A percentile compares a stretch with the other conserved stretches of the same genome.
Conservation (phyloP, 2,888 invertebrate genomes). For the Amitus sp. region DNA sequence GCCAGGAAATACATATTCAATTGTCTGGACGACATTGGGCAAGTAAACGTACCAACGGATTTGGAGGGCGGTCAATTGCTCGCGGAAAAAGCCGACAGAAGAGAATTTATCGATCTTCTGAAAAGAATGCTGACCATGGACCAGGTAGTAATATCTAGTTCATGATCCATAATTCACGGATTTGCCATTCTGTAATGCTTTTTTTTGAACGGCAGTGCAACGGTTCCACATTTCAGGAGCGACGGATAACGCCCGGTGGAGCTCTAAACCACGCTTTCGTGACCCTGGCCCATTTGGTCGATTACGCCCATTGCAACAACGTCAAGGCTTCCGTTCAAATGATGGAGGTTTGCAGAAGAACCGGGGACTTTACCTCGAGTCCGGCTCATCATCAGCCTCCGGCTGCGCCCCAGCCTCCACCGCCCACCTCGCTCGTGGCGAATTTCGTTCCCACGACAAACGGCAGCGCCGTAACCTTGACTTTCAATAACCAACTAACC, state of each 20-base stretch:
- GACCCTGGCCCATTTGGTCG: slow-evolving; percentile 90
- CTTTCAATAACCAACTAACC: slow-evolving; percentile 89
- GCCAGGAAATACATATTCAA: slow-evolving; percentile 99
- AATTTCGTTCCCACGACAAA: slow-evolving; percentile 82
- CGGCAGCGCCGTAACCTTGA: slow-evolving; percentile 86
- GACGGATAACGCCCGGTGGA: slow-evolving; percentile 94
- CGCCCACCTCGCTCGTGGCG: slow-evolving; percentile 74
- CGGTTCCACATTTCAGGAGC: slow-evolving; percentile 71
- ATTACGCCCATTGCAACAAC: slow-evolving; percentile 96
- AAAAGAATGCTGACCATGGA: slow-evolving; percentile 99
- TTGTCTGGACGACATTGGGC: slow-evolving; percentile 97
- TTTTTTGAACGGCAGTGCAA: neutral
- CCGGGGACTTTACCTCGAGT: slow-evolving; percentile 66
- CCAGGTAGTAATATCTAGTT: slow-evolving; percentile 76
- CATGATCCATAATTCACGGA: slow-evolving; percentile 41
- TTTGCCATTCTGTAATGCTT: neutral
- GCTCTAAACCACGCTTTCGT: slow-evolving; percentile 96
- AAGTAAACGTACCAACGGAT: slow-evolving; percentile 97
- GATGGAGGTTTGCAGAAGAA: slow-evolving; percentile 84
- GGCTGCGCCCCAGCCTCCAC: slow-evolving; percentile 64
- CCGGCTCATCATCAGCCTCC: slow-evolving; percentile 69
- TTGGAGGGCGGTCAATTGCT: slow-evolving; percentile 95
- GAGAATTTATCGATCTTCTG: slow-evolving; percentile 97
- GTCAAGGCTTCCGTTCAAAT: slow-evolving; percentile 97
- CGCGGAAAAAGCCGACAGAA: slow-evolving; percentile 96